Percentiles rank a stretch among this genome's conserved stretches.
Evolutionary conservation across 2,888 invertebrate species (phyloP).

Genomic region (Scrobipalpa atriplicella): DNA sequence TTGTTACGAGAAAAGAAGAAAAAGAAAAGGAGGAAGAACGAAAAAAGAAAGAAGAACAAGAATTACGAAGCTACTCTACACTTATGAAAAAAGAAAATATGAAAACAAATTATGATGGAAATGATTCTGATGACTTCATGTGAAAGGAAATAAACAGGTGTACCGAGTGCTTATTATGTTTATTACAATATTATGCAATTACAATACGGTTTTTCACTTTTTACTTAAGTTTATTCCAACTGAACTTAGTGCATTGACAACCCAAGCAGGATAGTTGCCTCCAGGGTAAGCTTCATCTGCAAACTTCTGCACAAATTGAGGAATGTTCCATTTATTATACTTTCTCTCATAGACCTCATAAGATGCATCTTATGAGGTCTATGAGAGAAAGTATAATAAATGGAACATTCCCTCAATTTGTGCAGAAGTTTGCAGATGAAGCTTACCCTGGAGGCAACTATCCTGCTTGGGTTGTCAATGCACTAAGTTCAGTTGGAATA

Average conservation of each 20-base stretch:
- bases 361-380: constrained; percentile 92
- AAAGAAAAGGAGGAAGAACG: constrained; percentile 91
- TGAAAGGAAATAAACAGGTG: constrained; percentile 73
- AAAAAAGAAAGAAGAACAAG: constrained; percentile 90
- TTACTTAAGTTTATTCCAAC: constrained; percentile 83
- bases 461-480: constrained; percentile 93
- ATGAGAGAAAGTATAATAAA: constrained; percentile 92
- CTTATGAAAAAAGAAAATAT: constrained; percentile 92
- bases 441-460: constrained; percentile 87
- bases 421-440: constrained; percentile 88
- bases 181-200: constrained; percentile 26
- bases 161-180: constrained; percentile 22
- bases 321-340: constrained; percentile 89
- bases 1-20: constrained; percentile 89
- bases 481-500: constrained; percentile 88
- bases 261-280: constrained; percentile 91
- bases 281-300: constrained; percentile 87
- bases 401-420: constrained; percentile 91
- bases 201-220: constrained; percentile 25
- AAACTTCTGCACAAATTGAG: constrained; percentile 91
- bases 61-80: constrained; percentile 91
- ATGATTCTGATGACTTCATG: constrained; percentile 98
- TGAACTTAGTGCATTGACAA: constrained; percentile 88
- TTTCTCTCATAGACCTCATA: constrained; percentile 93
- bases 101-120: constrained; percentile 92